phyloP scores from a whole-genome alignment of 2,113 vertebrate species.

The Myanophis thanlyinensis region DNA sequence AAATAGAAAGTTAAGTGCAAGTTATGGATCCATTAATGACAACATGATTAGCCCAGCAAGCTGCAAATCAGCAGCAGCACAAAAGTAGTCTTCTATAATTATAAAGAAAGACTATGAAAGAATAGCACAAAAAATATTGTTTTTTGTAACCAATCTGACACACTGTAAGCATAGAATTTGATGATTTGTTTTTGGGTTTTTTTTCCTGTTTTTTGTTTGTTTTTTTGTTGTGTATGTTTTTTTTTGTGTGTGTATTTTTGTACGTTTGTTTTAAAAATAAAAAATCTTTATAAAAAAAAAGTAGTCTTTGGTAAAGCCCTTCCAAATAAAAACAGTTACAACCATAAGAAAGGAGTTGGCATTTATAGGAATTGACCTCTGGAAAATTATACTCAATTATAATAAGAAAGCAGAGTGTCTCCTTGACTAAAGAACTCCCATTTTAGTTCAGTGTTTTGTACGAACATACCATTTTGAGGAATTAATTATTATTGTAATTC shows the following conservation, averaged over 20 bases:
- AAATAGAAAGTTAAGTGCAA: background rate
- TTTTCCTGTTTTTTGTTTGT: no score
- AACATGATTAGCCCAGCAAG: background rate
- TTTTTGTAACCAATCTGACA: no score
- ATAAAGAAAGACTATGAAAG: no score
- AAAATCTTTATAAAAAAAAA: no score
- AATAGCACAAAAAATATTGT: no score
- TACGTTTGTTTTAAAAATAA: no score
- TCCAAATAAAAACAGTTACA: background rate
- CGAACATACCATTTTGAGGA: background rate
- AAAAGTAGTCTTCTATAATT: no score
- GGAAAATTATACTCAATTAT: background rate
- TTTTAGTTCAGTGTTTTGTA: background rate
- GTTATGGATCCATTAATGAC: background rate
- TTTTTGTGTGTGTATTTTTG: no score
- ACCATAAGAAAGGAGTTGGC: background rate
- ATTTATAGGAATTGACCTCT: background rate
- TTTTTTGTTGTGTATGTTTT: no score
- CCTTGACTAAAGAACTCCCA: background rate
- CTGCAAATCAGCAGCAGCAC: background rate
- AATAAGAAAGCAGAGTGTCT: background rate
- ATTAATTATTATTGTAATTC: background rate
- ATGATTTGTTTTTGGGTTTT: no score
- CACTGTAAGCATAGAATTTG: no score
- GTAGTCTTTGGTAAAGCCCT: background rate